Evolutionary conservation across 2,888 invertebrate species (phyloP).

Genomic region (Nemoura dubitans): DNA sequence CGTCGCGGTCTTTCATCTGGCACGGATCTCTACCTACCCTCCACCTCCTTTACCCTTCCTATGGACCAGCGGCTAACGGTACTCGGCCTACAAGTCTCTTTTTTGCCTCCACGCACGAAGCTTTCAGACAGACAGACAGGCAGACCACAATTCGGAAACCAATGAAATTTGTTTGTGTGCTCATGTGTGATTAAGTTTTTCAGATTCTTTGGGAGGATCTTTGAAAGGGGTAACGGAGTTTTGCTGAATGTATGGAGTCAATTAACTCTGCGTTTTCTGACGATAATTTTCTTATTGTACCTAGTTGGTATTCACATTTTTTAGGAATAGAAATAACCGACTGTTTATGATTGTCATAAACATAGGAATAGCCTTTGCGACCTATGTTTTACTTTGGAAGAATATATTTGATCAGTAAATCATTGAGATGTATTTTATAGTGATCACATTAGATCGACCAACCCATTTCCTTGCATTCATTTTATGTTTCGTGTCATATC

Average conservation of each 20-base stretch:
- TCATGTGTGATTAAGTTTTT: neutral
- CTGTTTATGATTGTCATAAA: no score
- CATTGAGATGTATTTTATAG: no score
- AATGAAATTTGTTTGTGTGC: neutral
- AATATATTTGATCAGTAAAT: no score
- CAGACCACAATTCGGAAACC: no score
- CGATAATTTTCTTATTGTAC: no score
- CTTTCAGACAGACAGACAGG: neutral
- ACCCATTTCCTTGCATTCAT: no score
- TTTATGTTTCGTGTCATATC: no score
- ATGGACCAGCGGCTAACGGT: neutral
- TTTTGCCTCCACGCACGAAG: neutral
- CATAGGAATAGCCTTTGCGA: no score
- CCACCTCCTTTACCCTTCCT: neutral
- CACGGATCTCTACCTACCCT: neutral
- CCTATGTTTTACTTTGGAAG: no score
- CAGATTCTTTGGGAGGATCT: neutral
- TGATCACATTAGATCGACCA: no score
- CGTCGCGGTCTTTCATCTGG: neutral
- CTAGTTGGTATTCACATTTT: no score
- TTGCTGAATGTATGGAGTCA: neutral
- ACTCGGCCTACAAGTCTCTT: neutral
- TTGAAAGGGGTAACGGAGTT: neutral
- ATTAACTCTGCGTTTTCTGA: neutral
- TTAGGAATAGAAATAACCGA: no score